Evolutionary conservation across 2,888 invertebrate genomes (phyloP).

Genomic region (Laspeyria flexula): DNA sequence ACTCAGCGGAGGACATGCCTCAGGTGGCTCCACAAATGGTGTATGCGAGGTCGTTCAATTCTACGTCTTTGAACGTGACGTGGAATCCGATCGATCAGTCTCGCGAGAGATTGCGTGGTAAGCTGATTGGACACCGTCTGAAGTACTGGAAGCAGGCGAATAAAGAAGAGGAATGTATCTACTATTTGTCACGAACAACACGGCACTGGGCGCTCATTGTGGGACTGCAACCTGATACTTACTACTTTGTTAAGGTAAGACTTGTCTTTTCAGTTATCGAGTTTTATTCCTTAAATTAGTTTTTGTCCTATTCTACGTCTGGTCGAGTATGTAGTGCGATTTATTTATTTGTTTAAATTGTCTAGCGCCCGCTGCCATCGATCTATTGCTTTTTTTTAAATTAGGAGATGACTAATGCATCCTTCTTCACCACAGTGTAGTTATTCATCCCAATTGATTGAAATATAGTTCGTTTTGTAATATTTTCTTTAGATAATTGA

Average conservation of each 20-base stretch:
- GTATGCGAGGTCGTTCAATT: conserved; percentile 92
- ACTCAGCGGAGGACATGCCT: conserved; percentile 97
- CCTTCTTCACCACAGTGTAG: too few species aligned
- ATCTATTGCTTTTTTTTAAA: too few species aligned
- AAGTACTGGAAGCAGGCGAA: conserved; percentile 95
- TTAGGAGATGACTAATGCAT: too few species aligned
- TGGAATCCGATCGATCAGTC: conserved; percentile 96
- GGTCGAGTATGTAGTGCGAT: too few species aligned
- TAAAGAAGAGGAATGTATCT: conserved; percentile 92
- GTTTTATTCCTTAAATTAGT: too few species aligned
- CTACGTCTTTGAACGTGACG: conserved; percentile 96
- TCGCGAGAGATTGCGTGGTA: conserved; percentile 94
- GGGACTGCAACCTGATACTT: conserved; percentile 96
- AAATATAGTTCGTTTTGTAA: too few species aligned
- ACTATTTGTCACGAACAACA: conserved; percentile 93
- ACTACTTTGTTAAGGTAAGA: conserved; percentile 94
- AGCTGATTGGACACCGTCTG: conserved; percentile 96
- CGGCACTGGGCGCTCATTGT: conserved; percentile 96
- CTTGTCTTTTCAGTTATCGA: background rate
- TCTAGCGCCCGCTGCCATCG: too few species aligned
- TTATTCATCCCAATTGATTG: too few species aligned
- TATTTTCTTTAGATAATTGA: too few species aligned
- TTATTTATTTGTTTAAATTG: too few species aligned
- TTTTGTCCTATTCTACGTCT: too few species aligned
- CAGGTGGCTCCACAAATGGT: conserved; percentile 95